Conservation (phyloP, 2,113 vertebrate genomes). For the Vanacampus margaritifer region DNA sequence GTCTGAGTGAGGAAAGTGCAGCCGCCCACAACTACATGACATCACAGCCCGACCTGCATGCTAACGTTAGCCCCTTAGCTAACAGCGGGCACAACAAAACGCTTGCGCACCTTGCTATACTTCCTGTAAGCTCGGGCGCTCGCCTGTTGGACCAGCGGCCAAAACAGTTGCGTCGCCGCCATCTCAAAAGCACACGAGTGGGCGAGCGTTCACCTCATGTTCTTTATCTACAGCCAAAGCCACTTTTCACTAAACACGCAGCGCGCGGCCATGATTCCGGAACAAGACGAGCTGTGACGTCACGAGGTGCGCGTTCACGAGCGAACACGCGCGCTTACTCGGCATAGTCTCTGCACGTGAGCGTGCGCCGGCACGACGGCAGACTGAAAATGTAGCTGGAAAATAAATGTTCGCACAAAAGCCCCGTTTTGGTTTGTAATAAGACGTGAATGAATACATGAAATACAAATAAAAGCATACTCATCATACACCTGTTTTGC, state of each 20-base stretch:
- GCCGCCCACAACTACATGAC: neutral
- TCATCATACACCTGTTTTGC: neutral
- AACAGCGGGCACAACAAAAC: neutral
- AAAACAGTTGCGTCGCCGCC: constrained; percentile 40
- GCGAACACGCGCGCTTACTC: constrained; percentile 9
- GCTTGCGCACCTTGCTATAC: constrained; percentile 67
- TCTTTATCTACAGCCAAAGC: neutral
- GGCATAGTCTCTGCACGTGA: neutral
- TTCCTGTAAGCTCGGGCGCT: constrained; percentile 40
- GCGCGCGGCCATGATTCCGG: constrained; percentile 70
- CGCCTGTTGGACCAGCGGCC: constrained; percentile 28
- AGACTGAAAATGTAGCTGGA: neutral
- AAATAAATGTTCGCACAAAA: neutral
- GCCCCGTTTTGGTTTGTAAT: neutral
- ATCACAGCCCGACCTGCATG: constrained; percentile 9
- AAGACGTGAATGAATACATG: neutral
- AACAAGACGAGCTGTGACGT: constrained; percentile 38
- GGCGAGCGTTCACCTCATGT: neutral
- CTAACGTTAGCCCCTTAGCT: constrained; percentile 39
- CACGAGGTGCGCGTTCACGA: constrained; percentile 44
- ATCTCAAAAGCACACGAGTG: constrained; percentile 26
- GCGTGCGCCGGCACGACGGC: neutral
- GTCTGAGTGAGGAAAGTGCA: neutral
- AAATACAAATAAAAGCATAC: neutral
- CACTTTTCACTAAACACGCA: constrained; percentile 8